A percentile compares a stretch with the other conserved stretches of the same genome.
Evolutionary conservation across 2,797 vertebrate species (phyloP).

Genomic region (Liparis tanakae): DNA sequence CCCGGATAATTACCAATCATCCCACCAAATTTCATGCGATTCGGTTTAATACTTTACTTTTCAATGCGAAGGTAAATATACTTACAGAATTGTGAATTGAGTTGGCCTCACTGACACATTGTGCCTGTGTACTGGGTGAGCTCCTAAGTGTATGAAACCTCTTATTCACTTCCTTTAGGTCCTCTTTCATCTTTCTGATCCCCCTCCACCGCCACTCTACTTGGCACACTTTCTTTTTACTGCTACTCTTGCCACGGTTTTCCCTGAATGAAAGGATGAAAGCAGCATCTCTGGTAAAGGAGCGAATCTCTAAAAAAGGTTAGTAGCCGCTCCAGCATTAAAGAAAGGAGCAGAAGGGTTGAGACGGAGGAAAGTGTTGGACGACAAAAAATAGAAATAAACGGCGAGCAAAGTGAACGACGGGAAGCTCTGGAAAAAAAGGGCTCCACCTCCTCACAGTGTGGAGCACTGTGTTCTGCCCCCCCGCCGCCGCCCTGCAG

Average conservation of each 20-base stretch:
- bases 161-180: conserved; percentile 9
- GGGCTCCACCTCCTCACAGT: not conserved
- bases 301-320: conserved; percentile 6
- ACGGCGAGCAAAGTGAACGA: not conserved
- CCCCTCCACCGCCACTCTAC: not conserved
- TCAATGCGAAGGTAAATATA: no score
- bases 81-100: conserved; percentile 33
- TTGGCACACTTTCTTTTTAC: not conserved
- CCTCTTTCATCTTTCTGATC: conserved; percentile 12
- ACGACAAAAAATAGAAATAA: conserved; percentile 4
- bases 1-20: no score
- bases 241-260: conserved; percentile 10
- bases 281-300: not conserved
- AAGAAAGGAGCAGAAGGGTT: conserved; percentile 7
- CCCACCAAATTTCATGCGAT: no score
- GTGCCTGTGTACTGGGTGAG: conserved; percentile 4
- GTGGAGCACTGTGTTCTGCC: conserved; percentile 3
- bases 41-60: no score
- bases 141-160: not conserved
- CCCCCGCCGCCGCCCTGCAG: conserved; percentile 30
- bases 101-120: conserved; percentile 35
- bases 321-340: conserved; percentile 9
- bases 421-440: conserved; percentile 3
- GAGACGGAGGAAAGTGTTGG: not conserved
- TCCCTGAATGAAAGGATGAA: not conserved